Evolutionary conservation across 2,797 vertebrate species (phyloP).

Genomic region (Hypotaenidia philippensis): DNA sequence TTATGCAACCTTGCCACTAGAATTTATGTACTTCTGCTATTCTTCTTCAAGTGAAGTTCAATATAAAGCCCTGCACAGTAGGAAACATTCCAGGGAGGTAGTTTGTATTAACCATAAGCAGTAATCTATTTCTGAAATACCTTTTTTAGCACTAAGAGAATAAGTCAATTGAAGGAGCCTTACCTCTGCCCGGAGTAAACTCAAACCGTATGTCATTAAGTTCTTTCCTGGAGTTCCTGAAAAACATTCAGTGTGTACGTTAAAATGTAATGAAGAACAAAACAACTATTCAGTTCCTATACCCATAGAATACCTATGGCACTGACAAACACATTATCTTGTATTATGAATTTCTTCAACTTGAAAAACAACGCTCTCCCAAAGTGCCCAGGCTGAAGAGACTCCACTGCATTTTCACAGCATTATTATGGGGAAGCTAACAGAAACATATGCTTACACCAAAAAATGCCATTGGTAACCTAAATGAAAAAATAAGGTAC

Average conservation of each 20-base stretch:
- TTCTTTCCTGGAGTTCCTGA: conserved; percentile 96
- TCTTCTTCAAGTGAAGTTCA: conserved; percentile 14
- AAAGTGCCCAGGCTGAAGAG: background rate
- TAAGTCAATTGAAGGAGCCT: conserved; percentile 76
- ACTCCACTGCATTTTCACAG: background rate
- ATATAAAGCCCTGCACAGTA: conserved; percentile 31
- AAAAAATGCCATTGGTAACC: background rate
- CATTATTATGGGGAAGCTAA: background rate
- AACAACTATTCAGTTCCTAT: background rate
- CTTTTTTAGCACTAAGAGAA: conserved; percentile 64
- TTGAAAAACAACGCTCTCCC: background rate
- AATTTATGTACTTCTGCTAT: conserved; percentile 1
- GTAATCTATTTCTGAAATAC: conserved; percentile 74
- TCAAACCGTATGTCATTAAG: conserved; percentile 99
- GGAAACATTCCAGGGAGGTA: conserved; percentile 47
- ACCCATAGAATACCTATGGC: background rate
- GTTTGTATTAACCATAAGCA: conserved; percentile 56
- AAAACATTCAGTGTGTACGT: conserved; percentile 75
- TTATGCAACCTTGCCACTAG: background rate
- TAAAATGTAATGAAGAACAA: conserved; percentile 71
- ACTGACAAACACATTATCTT: background rate
- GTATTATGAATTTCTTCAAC: background rate
- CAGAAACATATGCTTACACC: background rate
- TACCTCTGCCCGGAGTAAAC: conserved; percentile 97
- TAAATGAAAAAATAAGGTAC: background rate